Evolutionary conservation across 2,888 invertebrate species (phyloP).

Genomic region (Polydrusus cervinus): DNA sequence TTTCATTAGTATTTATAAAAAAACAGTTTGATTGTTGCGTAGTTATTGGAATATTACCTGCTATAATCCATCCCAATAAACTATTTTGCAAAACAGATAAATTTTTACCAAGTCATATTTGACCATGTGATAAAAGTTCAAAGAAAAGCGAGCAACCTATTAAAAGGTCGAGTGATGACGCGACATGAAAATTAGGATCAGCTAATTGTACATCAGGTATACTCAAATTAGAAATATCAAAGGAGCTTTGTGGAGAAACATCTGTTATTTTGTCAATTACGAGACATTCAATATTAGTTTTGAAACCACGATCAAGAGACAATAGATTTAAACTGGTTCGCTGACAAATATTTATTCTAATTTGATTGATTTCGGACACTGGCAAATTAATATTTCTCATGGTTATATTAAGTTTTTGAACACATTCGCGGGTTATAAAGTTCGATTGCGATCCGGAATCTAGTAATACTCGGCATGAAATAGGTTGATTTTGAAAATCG

Average conservation of each 20-base stretch:
- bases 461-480: too few species aligned
- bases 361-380: constrained; percentile 46
- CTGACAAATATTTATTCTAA: constrained; percentile 38
- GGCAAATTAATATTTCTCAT: constrained; percentile 36
- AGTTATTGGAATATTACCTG: constrained; percentile 19
- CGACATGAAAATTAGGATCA: constrained; percentile 38
- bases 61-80: constrained; percentile 19
- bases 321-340: constrained; percentile 8
- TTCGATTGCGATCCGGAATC: too few species aligned
- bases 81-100: constrained; percentile 31
- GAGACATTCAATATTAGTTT: too few species aligned
- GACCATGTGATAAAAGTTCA: too few species aligned
- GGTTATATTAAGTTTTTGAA: constrained; percentile 29
- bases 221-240: constrained; percentile 37
- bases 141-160: too few species aligned
- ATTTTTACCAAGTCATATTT: too few species aligned
- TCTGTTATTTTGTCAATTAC: constrained; percentile 18
- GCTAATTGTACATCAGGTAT: constrained; percentile 45
- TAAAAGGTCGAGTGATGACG: constrained; percentile 37
- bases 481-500: too few species aligned
- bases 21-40: constrained; percentile 21
- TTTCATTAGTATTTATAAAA: not conserved
- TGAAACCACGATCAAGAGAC: constrained; percentile 24
- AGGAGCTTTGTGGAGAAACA: constrained; percentile 9
- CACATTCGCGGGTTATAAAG: too few species aligned